phyloP scores from a whole-genome alignment of 1,140 invertebrate species.

The Trachelipus rathkii region DNA sequence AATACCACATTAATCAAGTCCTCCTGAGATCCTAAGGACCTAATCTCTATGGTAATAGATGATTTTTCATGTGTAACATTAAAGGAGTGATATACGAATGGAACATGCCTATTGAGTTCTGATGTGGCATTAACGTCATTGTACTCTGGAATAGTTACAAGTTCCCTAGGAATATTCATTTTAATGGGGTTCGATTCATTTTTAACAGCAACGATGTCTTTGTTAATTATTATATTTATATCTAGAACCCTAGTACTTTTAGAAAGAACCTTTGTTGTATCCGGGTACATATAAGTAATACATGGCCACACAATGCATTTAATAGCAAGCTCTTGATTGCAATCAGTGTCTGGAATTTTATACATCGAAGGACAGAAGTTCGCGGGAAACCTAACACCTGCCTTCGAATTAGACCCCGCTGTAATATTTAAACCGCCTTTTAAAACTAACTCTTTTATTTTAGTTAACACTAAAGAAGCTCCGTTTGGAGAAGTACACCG shows the following conservation, averaged over 20 bases:
- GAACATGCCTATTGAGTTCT: conserved; percentile 9
- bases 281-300: conserved; percentile 26
- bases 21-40: neutral
- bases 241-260: conserved; percentile 21
- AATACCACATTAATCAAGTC: conserved; percentile 1
- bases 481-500: conserved; percentile 16
- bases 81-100: conserved; percentile 26
- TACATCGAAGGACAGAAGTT: conserved; percentile 28
- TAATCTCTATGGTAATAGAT: conserved; percentile 23
- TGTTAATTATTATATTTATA: conserved; percentile 13
- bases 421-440: conserved; percentile 20
- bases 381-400: conserved; percentile 16
- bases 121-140: conserved; percentile 10
- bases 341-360: conserved; percentile 17
- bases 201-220: conserved; percentile 11
- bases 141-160: conserved; percentile 7
- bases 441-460: conserved; percentile 20
- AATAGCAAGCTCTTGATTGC: conserved; percentile 21
- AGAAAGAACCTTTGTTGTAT: neutral
- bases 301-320: conserved; percentile 22
- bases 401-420: conserved; percentile 3
- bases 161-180: conserved; percentile 28
- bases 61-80: conserved; percentile 21
- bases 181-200: conserved; percentile 23
- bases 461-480: conserved; percentile 21